Evolutionary conservation across 2,113 vertebrate genomes (phyloP).

Genomic region (Cathartes aura): DNA sequence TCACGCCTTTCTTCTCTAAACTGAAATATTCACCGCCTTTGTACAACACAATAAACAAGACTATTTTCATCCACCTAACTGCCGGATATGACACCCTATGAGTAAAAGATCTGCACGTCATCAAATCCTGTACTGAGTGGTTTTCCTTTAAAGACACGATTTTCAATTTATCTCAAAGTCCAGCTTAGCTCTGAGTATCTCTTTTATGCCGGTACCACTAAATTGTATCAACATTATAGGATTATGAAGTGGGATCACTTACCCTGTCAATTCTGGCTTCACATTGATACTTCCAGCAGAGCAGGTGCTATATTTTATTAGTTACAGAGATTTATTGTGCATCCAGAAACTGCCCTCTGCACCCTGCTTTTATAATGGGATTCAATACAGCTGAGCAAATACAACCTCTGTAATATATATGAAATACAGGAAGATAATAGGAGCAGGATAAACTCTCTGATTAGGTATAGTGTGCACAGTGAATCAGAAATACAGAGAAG

Average conservation of each 20-base stretch:
- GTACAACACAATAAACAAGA: not conserved
- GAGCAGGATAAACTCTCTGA: not conserved
- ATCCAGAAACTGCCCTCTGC: constrained; percentile 25
- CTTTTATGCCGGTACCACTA: not conserved
- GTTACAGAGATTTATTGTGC: constrained; percentile 16
- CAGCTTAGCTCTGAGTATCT: not conserved
- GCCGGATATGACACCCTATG: not conserved
- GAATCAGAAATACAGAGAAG: not conserved
- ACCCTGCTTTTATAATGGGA: constrained; percentile 31
- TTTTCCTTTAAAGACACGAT: not conserved
- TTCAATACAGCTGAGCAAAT: constrained; percentile 44
- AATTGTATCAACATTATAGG: not conserved
- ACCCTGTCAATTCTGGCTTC: constrained; percentile 20
- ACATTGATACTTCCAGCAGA: not conserved
- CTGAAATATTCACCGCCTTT: not conserved
- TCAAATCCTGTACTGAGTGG: not conserved
- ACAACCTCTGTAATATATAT: constrained; percentile 20
- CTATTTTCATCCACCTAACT: not conserved
- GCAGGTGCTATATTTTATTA: not conserved
- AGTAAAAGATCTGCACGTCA: not conserved
- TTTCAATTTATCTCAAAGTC: constrained; percentile 16
- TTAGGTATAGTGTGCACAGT: not conserved
- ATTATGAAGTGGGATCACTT: constrained; percentile 26
- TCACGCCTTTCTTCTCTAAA: not conserved
- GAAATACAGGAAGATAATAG: constrained; percentile 11